Base-by-base conservation (phyloP, 1,140 invertebrate genomes). In the Lordiphosa clarofinis region DNA sequence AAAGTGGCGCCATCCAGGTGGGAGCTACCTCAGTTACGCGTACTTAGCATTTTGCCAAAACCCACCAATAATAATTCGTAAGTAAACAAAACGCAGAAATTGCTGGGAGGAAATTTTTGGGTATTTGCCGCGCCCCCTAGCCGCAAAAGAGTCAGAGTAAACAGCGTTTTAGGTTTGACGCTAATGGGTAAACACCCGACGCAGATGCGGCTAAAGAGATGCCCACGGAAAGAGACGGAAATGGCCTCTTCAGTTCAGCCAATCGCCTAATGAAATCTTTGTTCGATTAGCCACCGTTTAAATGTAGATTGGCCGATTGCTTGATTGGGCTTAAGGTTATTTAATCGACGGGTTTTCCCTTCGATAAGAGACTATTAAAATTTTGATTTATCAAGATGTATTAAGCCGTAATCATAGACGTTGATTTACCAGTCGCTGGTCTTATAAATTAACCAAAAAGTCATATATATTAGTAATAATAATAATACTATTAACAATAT, bases 351-450 rank as follows among this genome's bases (percentile, higher is more conserved):
- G 44, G 49, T 49, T 73, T 73, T 73, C 50, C 56, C 57, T n/a
- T 53, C 12, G 55, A 73, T 73, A 42, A 52, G 31, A 6, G 52
- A 61, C 42, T 67, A 59, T 53, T 48, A 56, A 55, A 60, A 50
- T 58, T 76, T 72, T 81, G 76, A 81, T 81, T 81, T 82, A 82
- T 82, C 78, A 76, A 84, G 62, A 82, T 82, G 61, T 81, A 81
- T 81, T 81, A 81, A 82, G 72, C 59, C 76, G 59, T 84, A 82
- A 82, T 82, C 78, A 82, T 65, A 84, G 67, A 76, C 76, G 68
- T 84, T 82, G 76, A 82, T 82, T 82, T 82, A 81, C 61, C 75
- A 82, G 62, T 33, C 47, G 42, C 12, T 42, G 19, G 33, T 39
- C 31, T 31, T 15, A 49, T 36, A 37, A 52, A 28, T 43, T 28